A percentile compares a stretch with the other conserved stretches of the same genome.
Evolutionary conservation across 1,140 invertebrate species (phyloP).

Genomic region (Ephestia elutella): DNA sequence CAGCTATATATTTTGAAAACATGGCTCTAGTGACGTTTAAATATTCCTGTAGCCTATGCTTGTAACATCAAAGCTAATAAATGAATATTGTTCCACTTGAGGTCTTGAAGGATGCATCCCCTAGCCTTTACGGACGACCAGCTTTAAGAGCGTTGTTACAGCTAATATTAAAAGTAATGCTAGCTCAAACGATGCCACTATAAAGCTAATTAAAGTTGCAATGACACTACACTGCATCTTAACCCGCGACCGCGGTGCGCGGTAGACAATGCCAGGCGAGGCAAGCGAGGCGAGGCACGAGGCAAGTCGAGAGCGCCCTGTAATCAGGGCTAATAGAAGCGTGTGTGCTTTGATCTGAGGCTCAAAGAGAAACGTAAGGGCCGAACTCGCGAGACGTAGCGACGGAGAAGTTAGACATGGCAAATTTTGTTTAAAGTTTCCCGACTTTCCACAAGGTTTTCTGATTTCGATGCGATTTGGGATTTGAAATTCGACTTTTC

Average conservation of each 20-base stretch:
- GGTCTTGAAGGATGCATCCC: too few relatives aligned
- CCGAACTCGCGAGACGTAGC: constrained; percentile 45
- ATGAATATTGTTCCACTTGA: constrained; percentile 1
- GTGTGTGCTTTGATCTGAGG: constrained; percentile 67
- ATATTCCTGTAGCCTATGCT: too few relatives aligned
- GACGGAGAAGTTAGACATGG: neutral
- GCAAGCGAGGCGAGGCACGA: constrained; percentile 26
- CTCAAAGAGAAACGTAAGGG: constrained; percentile 54
- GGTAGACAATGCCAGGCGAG: constrained; percentile 37
- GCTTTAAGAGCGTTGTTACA: neutral
- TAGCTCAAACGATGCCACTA: constrained; percentile 13
- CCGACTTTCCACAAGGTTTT: neutral
- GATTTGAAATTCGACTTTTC: neutral
- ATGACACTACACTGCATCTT: constrained; percentile 55
- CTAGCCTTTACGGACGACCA: constrained; percentile 1
- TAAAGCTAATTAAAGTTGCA: constrained; percentile 63
- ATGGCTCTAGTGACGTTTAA: too few relatives aligned
- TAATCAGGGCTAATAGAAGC: constrained; percentile 73
- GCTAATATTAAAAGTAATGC: constrained; percentile 1
- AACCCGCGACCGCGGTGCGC: constrained; percentile 35
- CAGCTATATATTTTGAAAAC: too few relatives aligned
- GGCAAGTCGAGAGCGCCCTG: constrained; percentile 42
- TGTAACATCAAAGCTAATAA: neutral
- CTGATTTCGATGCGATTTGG: neutral
- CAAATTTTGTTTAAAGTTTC: neutral